Percentiles rank a stretch among this genome's conserved stretches.
phyloP scores from a whole-genome alignment of 2,888 invertebrate genomes.

The Napeogenes inachia region DNA sequence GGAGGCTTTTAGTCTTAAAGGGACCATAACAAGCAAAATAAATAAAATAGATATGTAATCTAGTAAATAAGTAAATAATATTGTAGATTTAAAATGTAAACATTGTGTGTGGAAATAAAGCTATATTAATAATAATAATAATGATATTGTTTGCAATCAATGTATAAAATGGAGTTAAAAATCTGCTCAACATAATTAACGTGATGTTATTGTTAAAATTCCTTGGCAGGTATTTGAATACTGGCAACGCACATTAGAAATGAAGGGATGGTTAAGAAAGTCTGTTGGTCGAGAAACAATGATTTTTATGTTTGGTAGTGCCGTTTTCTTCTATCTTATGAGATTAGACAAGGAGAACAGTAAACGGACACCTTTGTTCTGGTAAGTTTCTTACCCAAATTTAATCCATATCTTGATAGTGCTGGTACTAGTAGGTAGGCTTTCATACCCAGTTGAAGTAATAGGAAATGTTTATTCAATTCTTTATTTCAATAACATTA shows the following conservation, averaged over 20 bases:
- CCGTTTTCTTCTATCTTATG: slow-evolving; percentile 72
- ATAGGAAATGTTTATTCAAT: no score
- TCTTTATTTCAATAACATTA: no score
- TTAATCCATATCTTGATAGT: slow-evolving; percentile 2
- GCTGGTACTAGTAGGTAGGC: no score
- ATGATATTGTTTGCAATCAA: no score
- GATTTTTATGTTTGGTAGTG: slow-evolving; percentile 70
- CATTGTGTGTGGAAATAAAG: not conserved
- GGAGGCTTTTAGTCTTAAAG: no score
- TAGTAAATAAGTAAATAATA: no score
- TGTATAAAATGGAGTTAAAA: no score
- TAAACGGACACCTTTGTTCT: slow-evolving; percentile 66
- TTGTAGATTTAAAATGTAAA: not conserved
- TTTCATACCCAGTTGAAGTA: no score
- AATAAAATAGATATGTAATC: no score
- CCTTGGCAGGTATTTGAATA: slow-evolving; percentile 67
- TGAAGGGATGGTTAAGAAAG: slow-evolving; percentile 68
- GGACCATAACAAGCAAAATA: no score
- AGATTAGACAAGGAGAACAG: slow-evolving; percentile 63
- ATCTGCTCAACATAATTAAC: not conserved
- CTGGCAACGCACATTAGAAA: slow-evolving; percentile 68
- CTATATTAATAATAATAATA: not conserved
- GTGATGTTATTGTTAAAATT: slow-evolving; percentile 6
- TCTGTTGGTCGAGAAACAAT: slow-evolving; percentile 64
- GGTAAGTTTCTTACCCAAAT: slow-evolving; percentile 44